Conservation (phyloP, 2,113 vertebrate species). For the Macquaria ambigua region DNA sequence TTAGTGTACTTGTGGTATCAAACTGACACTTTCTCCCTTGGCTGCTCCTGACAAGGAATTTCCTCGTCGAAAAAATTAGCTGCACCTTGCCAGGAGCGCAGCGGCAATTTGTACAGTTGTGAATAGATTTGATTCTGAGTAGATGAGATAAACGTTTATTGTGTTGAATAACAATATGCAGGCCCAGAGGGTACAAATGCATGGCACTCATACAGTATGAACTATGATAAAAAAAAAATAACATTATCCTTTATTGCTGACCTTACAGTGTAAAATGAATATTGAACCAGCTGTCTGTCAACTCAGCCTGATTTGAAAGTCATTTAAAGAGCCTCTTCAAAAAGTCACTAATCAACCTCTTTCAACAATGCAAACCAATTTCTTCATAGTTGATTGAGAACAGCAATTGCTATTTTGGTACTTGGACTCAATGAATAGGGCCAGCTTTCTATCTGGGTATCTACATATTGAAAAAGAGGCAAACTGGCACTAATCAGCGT, state of each 20-base stretch:
- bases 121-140: constrained; percentile 76
- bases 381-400: constrained; percentile 71
- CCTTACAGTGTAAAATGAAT: constrained; percentile 44
- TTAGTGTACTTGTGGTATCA: constrained; percentile 77
- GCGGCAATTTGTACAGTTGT: constrained; percentile 79
- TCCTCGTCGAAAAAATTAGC: constrained; percentile 79
- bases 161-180: constrained; percentile 51
- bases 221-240: constrained; percentile 33
- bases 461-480: constrained; percentile 62
- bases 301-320: constrained; percentile 57
- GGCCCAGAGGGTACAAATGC: constrained; percentile 32
- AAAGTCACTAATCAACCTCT: constrained; percentile 70
- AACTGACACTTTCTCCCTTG: constrained; percentile 83
- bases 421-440: constrained; percentile 61
- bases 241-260: constrained; percentile 39
- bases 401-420: constrained; percentile 72
- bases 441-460: constrained; percentile 69
- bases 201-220: constrained; percentile 8
- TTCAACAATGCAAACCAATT: constrained; percentile 75
- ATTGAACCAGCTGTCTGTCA: constrained; percentile 62
- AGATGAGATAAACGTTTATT: constrained; percentile 68
- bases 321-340: constrained; percentile 68
- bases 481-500: constrained; percentile 66
- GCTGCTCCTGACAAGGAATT: constrained; percentile 83
- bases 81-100: constrained; percentile 67